A percentile compares a stretch with the other conserved stretches of the same genome.
phyloP scores from a whole-genome alignment of 2,888 invertebrate species.

The Labia minor region DNA sequence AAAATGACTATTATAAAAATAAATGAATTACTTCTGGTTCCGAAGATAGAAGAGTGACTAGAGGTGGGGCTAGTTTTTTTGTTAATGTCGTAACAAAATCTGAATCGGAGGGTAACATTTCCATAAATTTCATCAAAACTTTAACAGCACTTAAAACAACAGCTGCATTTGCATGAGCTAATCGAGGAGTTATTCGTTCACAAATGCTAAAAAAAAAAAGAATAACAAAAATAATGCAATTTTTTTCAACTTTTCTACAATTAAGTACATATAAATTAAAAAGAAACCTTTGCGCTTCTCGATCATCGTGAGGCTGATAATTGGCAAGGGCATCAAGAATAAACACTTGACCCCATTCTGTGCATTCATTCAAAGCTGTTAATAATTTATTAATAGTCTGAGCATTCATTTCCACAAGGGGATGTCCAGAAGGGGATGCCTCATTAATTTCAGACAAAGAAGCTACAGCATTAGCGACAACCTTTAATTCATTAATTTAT shows the following conservation, averaged over 20 bases:
- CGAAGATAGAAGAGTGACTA: constrained; percentile 92
- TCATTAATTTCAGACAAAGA: constrained; percentile 98
- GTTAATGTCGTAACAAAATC: constrained; percentile 90
- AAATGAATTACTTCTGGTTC: constrained; percentile 67
- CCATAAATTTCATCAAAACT: constrained; percentile 96
- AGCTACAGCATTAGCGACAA: constrained; percentile 98
- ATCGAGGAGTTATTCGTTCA: constrained; percentile 89
- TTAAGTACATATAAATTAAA: neutral
- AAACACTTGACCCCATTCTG: constrained; percentile 98
- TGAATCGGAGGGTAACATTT: constrained; percentile 85
- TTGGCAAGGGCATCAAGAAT: constrained; percentile 95
- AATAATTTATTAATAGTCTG: constrained; percentile 95
- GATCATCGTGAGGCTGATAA: constrained; percentile 91
- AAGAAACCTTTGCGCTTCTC: constrained; percentile 86
- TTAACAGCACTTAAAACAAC: constrained; percentile 97
- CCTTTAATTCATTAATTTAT: constrained; percentile 34
- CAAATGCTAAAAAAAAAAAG: constrained; percentile 55
- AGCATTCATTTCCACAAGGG: constrained; percentile 91
- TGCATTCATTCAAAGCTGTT: constrained; percentile 97
- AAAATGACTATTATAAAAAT: constrained; percentile 8
- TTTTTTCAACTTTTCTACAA: neutral
- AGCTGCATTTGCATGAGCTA: constrained; percentile 98
- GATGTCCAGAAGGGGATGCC: constrained; percentile 87
- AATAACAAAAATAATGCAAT: no score
- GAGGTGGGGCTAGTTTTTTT: constrained; percentile 96